Conservation (phyloP, 2,113 vertebrate species). For the Anolis carolinensis region DNA sequence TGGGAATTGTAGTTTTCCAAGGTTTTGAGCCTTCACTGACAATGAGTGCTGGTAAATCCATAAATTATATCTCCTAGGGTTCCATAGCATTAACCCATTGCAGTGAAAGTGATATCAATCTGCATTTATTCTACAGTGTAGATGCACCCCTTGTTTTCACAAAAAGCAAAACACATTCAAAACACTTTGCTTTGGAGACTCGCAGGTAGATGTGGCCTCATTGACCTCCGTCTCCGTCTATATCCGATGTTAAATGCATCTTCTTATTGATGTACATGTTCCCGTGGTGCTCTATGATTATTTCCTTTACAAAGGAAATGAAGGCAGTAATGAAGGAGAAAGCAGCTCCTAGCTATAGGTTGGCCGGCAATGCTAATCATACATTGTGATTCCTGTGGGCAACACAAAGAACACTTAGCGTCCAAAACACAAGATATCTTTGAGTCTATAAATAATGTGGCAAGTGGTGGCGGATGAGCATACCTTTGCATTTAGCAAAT, state of each 20-base stretch:
- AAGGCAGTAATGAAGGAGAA: background rate
- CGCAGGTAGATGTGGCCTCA: background rate
- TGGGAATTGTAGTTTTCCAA: too few species aligned
- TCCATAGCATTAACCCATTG: background rate
- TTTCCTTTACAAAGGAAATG: background rate
- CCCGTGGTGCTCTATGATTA: background rate
- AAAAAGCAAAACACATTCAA: background rate
- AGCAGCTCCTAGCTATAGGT: background rate
- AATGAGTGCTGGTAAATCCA: background rate
- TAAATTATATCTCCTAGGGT: background rate
- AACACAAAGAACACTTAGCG: too few species aligned
- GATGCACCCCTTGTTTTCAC: background rate
- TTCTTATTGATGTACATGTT: slow-evolving; percentile 1
- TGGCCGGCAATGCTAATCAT: slow-evolving; percentile 11
- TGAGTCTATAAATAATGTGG: background rate
- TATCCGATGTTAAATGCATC: background rate
- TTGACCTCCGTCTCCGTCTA: background rate
- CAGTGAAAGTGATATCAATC: too few species aligned
- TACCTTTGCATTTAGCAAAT: background rate
- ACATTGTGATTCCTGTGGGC: too few species aligned
- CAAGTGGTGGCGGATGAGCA: background rate
- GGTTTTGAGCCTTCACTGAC: too few species aligned
- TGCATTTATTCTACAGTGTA: too few species aligned
- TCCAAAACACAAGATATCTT: background rate
- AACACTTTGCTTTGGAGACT: background rate